Conservation (phyloP, 2,888 invertebrate genomes). For the Cordilura impudica region DNA sequence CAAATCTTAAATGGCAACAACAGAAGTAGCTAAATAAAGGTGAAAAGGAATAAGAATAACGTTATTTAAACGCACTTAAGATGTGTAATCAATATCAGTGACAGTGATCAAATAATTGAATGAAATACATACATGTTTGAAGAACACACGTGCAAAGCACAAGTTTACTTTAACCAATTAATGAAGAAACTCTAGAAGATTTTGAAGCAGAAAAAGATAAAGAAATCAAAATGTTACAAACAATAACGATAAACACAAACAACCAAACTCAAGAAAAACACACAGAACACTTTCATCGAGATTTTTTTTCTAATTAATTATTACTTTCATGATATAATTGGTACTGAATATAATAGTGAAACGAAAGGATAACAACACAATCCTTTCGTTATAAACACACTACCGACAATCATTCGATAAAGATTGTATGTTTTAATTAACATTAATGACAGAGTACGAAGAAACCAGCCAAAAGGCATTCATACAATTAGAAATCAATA, state of each 20-base stretch:
- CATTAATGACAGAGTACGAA: constrained; percentile 18
- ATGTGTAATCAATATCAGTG: constrained; percentile 52
- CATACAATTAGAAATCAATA: constrained; percentile 46
- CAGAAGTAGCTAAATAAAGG: background rate
- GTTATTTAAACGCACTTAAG: constrained; percentile 48
- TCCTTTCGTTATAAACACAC: constrained; percentile 24
- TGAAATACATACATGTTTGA: background rate
- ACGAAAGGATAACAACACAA: constrained; percentile 40
- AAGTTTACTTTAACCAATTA: constrained; percentile 44
- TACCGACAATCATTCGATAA: constrained; percentile 58
- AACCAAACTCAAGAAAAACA: background rate
- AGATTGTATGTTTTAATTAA: constrained; percentile 56
- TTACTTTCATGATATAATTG: constrained; percentile 41
- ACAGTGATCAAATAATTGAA: constrained; percentile 48
- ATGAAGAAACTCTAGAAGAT: constrained; percentile 42
- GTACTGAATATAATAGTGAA: constrained; percentile 14
- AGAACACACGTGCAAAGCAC: constrained; percentile 46
- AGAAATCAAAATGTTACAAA: constrained; percentile 4
- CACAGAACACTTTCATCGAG: background rate
- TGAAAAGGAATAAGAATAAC: constrained; percentile 4
- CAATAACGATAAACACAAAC: background rate
- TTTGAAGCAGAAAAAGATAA: background rate
- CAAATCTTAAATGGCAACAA: background rate
- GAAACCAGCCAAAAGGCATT: constrained; percentile 9
- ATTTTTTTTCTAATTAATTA: background rate